Conservation (phyloP, 2,113 vertebrate genomes). For the Parus major region DNA sequence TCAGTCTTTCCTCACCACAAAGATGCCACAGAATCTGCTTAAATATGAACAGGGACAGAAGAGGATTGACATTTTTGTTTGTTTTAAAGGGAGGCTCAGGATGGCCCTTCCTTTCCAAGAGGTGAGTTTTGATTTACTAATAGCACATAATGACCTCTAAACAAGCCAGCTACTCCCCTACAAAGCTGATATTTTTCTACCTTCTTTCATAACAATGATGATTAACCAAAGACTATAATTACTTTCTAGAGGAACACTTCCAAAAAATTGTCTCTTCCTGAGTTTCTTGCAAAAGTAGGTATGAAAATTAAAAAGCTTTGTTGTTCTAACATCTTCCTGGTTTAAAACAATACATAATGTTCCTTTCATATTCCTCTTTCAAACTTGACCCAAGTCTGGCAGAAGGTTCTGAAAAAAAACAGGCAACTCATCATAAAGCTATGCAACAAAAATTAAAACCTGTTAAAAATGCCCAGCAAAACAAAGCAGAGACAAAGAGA, state of each 20-base stretch:
- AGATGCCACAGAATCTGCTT: not conserved
- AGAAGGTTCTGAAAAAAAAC: not conserved
- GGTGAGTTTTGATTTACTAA: not conserved
- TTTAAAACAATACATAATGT: not conserved
- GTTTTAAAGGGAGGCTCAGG: not conserved
- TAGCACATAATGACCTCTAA: not conserved
- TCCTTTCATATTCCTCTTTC: not conserved
- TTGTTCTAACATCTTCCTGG: not conserved
- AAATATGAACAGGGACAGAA: not conserved
- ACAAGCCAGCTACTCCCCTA: not conserved
- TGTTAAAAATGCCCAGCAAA: not conserved
- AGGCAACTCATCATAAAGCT: not conserved
- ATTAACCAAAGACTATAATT: not conserved
- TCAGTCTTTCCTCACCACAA: not conserved
- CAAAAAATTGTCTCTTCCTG: not conserved
- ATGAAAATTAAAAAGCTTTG: not conserved
- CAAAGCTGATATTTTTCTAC: not conserved
- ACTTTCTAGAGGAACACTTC: not conserved
- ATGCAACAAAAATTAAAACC: not conserved
- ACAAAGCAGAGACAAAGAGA: not conserved
- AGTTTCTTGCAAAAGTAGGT: not conserved
- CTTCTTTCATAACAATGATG: not conserved
- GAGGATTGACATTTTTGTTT: not conserved
- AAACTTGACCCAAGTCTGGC: not conserved
- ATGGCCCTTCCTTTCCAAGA: too few relatives aligned